A percentile compares a stretch with the other conserved stretches of the same genome.
These are phyloP conservation scores for Eleginops maclovinus DNA, from an alignment of 2,113 vertebrate species.

Conservation along the genomic window DNA sequence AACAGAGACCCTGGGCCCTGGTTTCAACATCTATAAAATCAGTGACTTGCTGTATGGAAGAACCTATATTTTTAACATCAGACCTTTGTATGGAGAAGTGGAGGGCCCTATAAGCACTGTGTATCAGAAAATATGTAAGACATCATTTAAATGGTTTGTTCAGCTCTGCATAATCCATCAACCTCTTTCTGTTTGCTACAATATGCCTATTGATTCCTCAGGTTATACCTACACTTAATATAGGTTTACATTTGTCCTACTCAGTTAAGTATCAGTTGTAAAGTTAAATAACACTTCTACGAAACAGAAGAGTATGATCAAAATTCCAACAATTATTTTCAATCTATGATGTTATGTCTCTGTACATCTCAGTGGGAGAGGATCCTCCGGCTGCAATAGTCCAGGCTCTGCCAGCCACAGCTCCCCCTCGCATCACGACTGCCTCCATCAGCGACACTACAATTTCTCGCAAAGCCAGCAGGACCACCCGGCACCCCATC, in stretches of 20 bases:
- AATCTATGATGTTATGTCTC: conserved; percentile 14
- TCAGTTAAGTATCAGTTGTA: too few relatives aligned
- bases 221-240: background rate
- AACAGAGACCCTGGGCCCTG: conserved; percentile 78
- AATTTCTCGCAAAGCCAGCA: conserved; percentile 21
- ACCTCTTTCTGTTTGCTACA: background rate
- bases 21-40: conserved; percentile 80
- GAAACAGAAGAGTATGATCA: too few relatives aligned
- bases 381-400: conserved; percentile 36
- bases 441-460: conserved; percentile 18
- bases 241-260: background rate
- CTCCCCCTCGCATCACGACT: conserved; percentile 36
- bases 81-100: conserved; percentile 85
- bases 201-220: background rate
- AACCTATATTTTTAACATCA: conserved; percentile 87
- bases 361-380: conserved; percentile 69
- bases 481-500: conserved; percentile 47
- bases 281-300: too few relatives aligned
- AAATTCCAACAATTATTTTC: background rate
- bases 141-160: background rate
- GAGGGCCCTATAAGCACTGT: conserved; percentile 83
- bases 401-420: conserved; percentile 50
- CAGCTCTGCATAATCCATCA: background rate
- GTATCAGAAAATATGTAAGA: conserved; percentile 83
- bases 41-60: conserved; percentile 79